Conservation (phyloP, 2,113 vertebrate species). For the Anoplopoma fimbria region DNA sequence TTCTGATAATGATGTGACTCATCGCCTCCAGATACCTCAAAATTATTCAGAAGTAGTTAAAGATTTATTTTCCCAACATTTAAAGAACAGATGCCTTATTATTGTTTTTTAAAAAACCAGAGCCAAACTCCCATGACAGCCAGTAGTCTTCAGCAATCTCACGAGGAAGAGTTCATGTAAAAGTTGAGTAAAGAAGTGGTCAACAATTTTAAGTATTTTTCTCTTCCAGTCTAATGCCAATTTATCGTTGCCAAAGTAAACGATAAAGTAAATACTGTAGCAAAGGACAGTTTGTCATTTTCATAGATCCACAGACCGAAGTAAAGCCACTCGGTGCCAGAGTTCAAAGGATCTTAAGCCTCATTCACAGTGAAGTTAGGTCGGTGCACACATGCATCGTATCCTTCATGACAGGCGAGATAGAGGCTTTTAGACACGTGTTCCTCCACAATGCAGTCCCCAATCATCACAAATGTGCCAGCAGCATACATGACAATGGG, state of each 20-base stretch:
- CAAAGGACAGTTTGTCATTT: constrained; percentile 18
- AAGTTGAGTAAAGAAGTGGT: constrained; percentile 25
- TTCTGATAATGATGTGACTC: constrained; percentile 54
- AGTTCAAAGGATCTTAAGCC: constrained; percentile 19
- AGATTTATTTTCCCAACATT: not conserved
- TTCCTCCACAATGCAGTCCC: constrained; percentile 40
- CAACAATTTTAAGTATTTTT: not conserved
- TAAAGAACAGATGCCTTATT: constrained; percentile 5
- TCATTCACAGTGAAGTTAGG: constrained; percentile 32
- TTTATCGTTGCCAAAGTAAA: constrained; percentile 9
- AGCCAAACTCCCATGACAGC: constrained; percentile 9
- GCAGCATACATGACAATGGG: constrained; percentile 58
- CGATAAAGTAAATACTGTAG: not conserved
- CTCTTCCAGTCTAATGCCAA: constrained; percentile 22
- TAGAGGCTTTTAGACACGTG: constrained; percentile 46
- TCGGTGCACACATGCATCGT: constrained; percentile 53
- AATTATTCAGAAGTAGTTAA: not conserved
- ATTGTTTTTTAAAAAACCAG: constrained; percentile 24
- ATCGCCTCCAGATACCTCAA: constrained; percentile 3
- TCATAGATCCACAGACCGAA: constrained; percentile 3
- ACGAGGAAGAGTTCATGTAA: not conserved
- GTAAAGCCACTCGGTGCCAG: constrained; percentile 1
- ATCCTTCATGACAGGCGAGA: constrained; percentile 21
- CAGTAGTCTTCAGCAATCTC: constrained; percentile 2
- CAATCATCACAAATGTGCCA: constrained; percentile 44